phyloP scores from a whole-genome alignment of 2,113 vertebrate genomes.

The Craseonycteris thonglongyai region DNA sequence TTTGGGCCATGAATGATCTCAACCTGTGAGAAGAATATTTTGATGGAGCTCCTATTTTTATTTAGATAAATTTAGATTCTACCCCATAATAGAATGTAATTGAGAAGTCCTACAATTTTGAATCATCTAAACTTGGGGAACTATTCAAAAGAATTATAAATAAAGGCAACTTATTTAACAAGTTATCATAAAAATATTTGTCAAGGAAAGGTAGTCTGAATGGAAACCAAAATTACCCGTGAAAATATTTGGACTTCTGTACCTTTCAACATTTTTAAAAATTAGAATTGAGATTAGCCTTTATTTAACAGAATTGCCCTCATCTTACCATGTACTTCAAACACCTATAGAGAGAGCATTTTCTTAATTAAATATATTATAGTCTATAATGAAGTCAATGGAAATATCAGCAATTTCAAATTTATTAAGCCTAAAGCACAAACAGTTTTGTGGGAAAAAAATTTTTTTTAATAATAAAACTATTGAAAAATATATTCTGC shows the following conservation, averaged over 20 bases:
- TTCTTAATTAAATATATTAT: neutral
- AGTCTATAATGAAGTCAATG: neutral
- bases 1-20: neutral
- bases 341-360: neutral
- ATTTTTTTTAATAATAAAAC: neutral
- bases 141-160: constrained; percentile 46
- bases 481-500: neutral
- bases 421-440: neutral
- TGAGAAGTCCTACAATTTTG: constrained; percentile 37
- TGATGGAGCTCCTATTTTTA: constrained; percentile 34
- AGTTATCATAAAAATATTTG: neutral
- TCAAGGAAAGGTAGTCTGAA: neutral
- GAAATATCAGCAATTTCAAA: neutral
- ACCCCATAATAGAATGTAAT: constrained; percentile 45
- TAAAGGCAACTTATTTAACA: neutral
- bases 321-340: neutral
- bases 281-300: neutral
- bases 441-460: neutral
- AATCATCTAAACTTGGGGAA: constrained; percentile 45
- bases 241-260: neutral
- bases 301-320: neutral
- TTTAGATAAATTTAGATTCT: constrained; percentile 39
- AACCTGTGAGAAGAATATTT: neutral
- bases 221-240: neutral
- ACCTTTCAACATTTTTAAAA: neutral